Base-by-base conservation (phyloP, 2,797 vertebrate genomes). In the Pogoniulus pusillus region DNA sequence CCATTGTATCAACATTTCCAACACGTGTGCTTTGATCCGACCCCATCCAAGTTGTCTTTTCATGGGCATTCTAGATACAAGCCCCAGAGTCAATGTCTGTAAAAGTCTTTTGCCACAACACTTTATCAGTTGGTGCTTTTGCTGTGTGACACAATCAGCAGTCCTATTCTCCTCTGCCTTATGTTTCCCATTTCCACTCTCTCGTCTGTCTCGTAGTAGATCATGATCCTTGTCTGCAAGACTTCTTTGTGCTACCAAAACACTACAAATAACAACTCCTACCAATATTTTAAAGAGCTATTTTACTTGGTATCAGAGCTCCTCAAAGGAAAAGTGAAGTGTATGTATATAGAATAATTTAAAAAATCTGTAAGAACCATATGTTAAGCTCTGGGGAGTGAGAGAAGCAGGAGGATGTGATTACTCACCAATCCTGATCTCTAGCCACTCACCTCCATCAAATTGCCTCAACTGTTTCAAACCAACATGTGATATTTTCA, bases 321-420 rank as follows among this genome's bases (percentile, higher is more conserved):
- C 53, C 34, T 39, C 4, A 1, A 78, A 69, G 24, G 16, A 35
- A 54, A 49, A 75, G 6, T 4, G 26, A 62, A 55, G 7, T 15
- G 5, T 5, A n/a, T n/a, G n/a, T 2, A 12, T 3, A 29, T 8
- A 32, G 3, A 85, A 54, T 10, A 34, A 16, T 2, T 39, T 47
- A 14, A 0, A 6, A 58, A n/a, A 4, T 1, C 2, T 30, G 1
- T 9, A 79, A 63, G 22, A 76, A 57, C 7, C 9, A 13, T 6
- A 23, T 12, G 17, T 70, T 64, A 74, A 57, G 72, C 4, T 6
- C 0, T 0, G 10, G 7, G 7, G 15, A 11, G n/a, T 7, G 7
- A 23, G 59, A 68, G 10, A 18, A 72, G 30, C 17, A 79, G 47
- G 47, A 49, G 47, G 24, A 49, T 23, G 7, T 35, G 41, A 55